Evolutionary conservation across 2,113 vertebrate genomes (phyloP).

Genomic region (Odocoileus hemionus): DNA sequence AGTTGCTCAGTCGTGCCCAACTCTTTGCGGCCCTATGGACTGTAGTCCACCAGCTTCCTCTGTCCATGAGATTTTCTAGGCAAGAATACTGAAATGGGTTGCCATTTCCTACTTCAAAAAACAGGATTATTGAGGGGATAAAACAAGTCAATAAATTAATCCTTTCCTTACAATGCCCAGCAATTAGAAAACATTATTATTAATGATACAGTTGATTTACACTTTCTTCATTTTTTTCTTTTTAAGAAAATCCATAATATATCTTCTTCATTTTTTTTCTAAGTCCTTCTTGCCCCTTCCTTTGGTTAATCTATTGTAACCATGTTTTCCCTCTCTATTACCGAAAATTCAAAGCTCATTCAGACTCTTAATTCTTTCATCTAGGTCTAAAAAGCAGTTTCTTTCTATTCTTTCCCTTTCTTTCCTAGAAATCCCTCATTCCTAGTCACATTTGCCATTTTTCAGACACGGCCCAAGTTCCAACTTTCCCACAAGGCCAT

Average conservation of each 20-base stretch:
- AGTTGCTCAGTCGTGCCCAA: neutral
- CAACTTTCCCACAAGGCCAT: neutral
- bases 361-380: neutral
- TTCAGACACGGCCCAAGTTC: neutral
- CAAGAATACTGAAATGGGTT: neutral
- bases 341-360: slow-evolving; percentile 17
- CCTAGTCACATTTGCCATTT: neutral
- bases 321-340: neutral
- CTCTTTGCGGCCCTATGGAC: neutral
- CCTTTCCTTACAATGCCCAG: neutral
- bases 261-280: slow-evolving; percentile 2
- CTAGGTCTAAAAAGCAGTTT: neutral
- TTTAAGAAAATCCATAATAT: neutral
- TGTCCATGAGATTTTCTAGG: neutral
- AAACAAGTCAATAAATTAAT: slow-evolving; percentile 31
- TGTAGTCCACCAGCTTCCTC: neutral
- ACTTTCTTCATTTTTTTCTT: slow-evolving; percentile 21
- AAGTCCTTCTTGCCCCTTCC: neutral
- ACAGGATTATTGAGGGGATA: slow-evolving; percentile 2
- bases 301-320: slow-evolving; percentile 12
- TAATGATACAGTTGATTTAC: slow-evolving; percentile 16
- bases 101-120: neutral
- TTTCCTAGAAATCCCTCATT: neutral
- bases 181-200: slow-evolving; percentile 48
- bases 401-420: neutral